Evolutionary conservation across 1,140 invertebrate species (phyloP), one percentile per base, ranked within the genome.

Genomic region (Radopholus similis): DNA sequence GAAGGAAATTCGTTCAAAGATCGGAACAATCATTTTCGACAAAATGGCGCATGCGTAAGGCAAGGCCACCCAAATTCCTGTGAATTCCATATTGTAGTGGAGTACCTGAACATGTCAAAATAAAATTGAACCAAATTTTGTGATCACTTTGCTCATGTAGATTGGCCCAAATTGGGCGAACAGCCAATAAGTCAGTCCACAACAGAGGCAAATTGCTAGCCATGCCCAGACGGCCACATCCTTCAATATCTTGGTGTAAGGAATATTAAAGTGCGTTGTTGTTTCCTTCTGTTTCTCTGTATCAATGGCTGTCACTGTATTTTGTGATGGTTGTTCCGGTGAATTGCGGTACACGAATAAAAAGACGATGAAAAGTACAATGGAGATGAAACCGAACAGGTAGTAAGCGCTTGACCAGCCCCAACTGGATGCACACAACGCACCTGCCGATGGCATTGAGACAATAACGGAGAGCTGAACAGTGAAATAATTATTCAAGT

Each of bases 91-190:
- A 4, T 54, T 54, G 6, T 54, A 54, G 35, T 54, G 30, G 30
- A 54, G 35, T 23, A 54, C 51, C 51, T 54, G 35, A 54, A 54
- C 4, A 5, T 54, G n/a, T n/a, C n/a, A n/a, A n/a, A n/a, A n/a
- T n/a, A n/a, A n/a, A n/a, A n/a, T n/a, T n/a, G n/a, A n/a, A n/a
- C n/a, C n/a, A n/a, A n/a, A n/a, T n/a, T n/a, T n/a, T n/a, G n/a
- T n/a, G n/a, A n/a, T n/a, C 56, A 72, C 67, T 11, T 70, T 30
- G 38, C 72, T 69, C 62, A 70, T 56, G 49, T 72, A 70, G 26
- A 66, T n/a, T 18, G 68, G 68, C 15, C 68, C 70, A 56, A 42
- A 70, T 9, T 70, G 70, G 8, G 68, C 21, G 34, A 70, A 71
- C 28, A 70, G 38, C 35, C 26, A 40, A 28, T 62, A 34, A 2